These are phyloP conservation scores for Hydra vulgaris DNA, from an alignment of 30 jellyfish, hydroid and myxozoan species.

Conservation along the genomic window DNA sequence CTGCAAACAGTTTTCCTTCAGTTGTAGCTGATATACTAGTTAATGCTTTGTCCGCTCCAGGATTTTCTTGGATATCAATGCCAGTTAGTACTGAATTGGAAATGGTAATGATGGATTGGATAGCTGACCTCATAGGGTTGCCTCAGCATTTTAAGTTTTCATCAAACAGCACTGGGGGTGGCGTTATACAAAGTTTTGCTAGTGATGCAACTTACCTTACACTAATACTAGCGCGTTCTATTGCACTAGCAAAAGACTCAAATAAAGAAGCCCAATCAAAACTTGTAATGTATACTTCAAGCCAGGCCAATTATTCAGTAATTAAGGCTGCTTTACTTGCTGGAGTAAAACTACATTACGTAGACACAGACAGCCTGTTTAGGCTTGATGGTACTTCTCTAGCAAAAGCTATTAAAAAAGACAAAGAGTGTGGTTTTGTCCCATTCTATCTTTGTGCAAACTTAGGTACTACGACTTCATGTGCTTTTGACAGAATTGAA, in stretches of 20 bases:
- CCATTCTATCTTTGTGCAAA: conserved; percentile 23
- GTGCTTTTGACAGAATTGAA: conserved; percentile 17
- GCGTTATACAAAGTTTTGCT: conserved; percentile 8
- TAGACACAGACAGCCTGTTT: conserved; percentile 6
- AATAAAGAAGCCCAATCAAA: background rate
- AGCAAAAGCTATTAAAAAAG: conserved; percentile 24
- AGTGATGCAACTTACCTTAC: conserved; percentile 20
- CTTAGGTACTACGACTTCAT: conserved; percentile 18
- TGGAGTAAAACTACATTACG: background rate
- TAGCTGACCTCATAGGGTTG: conserved; percentile 7
- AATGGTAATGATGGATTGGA: conserved; percentile 7
- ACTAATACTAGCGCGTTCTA: background rate
- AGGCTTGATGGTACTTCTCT: conserved; percentile 18
- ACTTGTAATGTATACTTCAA: conserved; percentile 17
- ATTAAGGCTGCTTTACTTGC: conserved; percentile 9
- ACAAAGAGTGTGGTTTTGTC: conserved; percentile 14
- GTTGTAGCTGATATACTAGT: conserved; percentile 21
- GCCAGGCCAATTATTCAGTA: conserved; percentile 26
- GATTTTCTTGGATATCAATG: conserved; percentile 29
- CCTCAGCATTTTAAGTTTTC: background rate
- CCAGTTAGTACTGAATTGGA: conserved; percentile 9
- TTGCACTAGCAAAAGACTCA: background rate
- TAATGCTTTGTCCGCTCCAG: conserved; percentile 14
- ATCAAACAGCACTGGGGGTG: background rate
- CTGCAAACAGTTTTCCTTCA: conserved; percentile 29